A percentile compares a stretch with the other conserved stretches of the same genome.
phyloP scores from a whole-genome alignment of 2,113 vertebrate species.

The Penelope pileata region DNA sequence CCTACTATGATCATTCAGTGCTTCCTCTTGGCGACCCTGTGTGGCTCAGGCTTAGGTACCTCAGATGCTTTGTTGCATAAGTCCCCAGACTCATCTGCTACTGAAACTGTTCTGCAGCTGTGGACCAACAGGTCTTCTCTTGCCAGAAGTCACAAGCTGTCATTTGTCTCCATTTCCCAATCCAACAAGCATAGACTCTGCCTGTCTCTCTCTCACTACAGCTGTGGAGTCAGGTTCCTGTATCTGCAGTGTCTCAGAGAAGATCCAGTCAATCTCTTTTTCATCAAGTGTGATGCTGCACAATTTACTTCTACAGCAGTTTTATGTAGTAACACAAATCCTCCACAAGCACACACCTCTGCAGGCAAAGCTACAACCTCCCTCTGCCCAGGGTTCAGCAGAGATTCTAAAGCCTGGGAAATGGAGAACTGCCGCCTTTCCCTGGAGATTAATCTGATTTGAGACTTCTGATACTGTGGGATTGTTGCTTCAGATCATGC shows the following conservation, averaged over 20 bases:
- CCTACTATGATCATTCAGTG: background rate
- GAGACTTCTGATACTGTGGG: background rate
- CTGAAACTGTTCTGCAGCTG: background rate
- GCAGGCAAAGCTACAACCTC: background rate
- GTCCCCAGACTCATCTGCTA: background rate
- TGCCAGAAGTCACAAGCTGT: background rate
- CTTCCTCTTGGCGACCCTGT: background rate
- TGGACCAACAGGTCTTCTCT: background rate
- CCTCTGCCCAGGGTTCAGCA: background rate
- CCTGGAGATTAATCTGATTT: background rate
- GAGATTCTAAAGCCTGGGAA: background rate
- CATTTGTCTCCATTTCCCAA: background rate
- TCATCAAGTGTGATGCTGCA: background rate
- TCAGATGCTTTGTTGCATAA: background rate
- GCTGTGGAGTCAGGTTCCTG: rapidly evolving
- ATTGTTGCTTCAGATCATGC: background rate
- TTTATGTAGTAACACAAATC: background rate
- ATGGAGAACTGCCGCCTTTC: background rate
- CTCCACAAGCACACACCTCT: background rate
- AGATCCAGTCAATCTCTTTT: background rate
- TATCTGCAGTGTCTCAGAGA: background rate
- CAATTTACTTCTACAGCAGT: background rate
- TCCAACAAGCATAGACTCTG: background rate
- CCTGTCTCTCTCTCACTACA: background rate
- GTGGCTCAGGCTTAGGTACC: background rate